phyloP scores from a whole-genome alignment of 2,797 vertebrate species.

The Caiman crocodilus region DNA sequence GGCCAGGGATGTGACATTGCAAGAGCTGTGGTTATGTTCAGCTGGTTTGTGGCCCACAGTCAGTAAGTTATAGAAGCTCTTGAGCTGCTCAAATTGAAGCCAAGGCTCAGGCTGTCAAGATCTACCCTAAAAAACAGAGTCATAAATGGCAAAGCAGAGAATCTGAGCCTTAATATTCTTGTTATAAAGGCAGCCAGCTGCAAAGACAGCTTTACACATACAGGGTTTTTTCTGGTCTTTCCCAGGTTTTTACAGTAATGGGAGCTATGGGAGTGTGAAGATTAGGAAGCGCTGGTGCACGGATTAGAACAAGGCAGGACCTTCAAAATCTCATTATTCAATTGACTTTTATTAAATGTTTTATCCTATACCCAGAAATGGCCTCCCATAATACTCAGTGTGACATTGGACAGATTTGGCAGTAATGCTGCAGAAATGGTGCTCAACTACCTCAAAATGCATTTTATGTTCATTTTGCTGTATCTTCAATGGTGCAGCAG shows the following conservation, averaged over 20 bases:
- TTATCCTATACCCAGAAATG: background rate
- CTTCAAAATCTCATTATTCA: background rate
- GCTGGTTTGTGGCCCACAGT: background rate
- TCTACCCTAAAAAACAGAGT: background rate
- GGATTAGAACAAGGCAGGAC: background rate
- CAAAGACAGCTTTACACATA: background rate
- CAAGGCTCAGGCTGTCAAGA: background rate
- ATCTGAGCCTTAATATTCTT: background rate
- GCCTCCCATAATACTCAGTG: background rate
- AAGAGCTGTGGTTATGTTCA: background rate
- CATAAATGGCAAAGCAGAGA: background rate
- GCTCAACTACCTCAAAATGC: background rate
- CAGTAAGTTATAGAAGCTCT: background rate
- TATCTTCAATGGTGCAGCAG: background rate
- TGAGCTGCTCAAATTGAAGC: background rate
- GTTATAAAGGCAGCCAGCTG: background rate
- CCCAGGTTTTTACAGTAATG: fast-evolving
- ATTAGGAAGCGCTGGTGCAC: background rate
- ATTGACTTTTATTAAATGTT: background rate
- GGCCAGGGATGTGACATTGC: background rate
- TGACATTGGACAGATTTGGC: background rate
- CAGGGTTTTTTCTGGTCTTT: background rate
- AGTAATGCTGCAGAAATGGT: background rate
- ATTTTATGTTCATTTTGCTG: background rate
- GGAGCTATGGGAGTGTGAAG: background rate